Conservation (phyloP, 2,888 invertebrate genomes). For the Lucinisca nassula region DNA sequence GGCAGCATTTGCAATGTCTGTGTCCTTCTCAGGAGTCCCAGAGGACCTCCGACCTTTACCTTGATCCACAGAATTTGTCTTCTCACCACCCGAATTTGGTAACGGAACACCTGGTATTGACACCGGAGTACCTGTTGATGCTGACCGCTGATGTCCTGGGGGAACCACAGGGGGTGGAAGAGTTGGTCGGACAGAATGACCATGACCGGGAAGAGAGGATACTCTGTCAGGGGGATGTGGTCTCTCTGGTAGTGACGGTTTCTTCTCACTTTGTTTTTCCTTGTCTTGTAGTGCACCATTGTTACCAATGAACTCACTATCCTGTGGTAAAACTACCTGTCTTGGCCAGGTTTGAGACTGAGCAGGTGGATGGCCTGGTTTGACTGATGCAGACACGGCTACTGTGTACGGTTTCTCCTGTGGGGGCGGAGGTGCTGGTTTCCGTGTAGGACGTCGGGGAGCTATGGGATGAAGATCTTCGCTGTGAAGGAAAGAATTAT, state of each 20-base stretch:
- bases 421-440: slow-evolving; percentile 84
- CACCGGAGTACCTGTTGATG: slow-evolving; percentile 77
- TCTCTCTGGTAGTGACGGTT: slow-evolving; percentile 68
- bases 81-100: slow-evolving; percentile 12
- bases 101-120: slow-evolving; percentile 44
- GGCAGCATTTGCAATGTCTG: slow-evolving; percentile 52
- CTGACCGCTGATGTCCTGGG: slow-evolving; percentile 80
- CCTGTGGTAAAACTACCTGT: slow-evolving; percentile 63
- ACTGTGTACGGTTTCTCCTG: slow-evolving; percentile 78
- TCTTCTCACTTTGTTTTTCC: slow-evolving; percentile 22
- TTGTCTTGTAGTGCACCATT: slow-evolving; percentile 39
- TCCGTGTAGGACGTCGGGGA: slow-evolving; percentile 63
- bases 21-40: slow-evolving; percentile 28
- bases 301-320: slow-evolving; percentile 39
- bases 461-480: slow-evolving; percentile 55
- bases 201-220: slow-evolving; percentile 51
- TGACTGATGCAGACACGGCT: slow-evolving; percentile 78
- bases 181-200: slow-evolving; percentile 78
- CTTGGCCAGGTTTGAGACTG: slow-evolving; percentile 75
- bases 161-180: slow-evolving; percentile 77
- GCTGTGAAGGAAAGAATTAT: slow-evolving; percentile 65
- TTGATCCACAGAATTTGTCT: neutral
- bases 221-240: slow-evolving; percentile 65
- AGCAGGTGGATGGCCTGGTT: slow-evolving; percentile 45
- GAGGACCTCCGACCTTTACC: slow-evolving; percentile 15